Conservation (phyloP, 2,113 vertebrate species). For the Balaeniceps rex region DNA sequence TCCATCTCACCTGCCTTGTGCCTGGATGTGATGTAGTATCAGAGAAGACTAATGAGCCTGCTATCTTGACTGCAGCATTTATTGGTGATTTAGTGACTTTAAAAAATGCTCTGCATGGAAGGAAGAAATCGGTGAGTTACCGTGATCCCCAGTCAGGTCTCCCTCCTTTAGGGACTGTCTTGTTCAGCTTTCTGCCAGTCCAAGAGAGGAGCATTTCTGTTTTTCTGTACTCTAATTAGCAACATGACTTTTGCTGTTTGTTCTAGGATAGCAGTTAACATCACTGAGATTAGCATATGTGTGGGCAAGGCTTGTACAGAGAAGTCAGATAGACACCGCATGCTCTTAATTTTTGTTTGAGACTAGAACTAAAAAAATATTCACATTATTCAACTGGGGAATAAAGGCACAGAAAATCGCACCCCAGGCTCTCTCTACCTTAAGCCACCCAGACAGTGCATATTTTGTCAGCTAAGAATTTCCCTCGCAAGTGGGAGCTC, state of each 20-base stretch:
- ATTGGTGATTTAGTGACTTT: neutral
- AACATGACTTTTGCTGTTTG: neutral
- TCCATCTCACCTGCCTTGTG: neutral
- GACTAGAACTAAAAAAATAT: neutral
- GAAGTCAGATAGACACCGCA: neutral
- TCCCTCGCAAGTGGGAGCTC: neutral
- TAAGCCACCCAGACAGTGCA: neutral
- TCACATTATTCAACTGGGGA: neutral
- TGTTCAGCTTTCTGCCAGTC: neutral
- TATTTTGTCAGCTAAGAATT: neutral
- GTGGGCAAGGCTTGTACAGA: neutral
- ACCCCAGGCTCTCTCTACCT: neutral
- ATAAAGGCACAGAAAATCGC: neutral
- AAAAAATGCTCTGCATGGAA: neutral
- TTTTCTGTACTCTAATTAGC: neutral
- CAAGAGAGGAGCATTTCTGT: neutral
- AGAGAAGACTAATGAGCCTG: neutral
- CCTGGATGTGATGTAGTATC: neutral
- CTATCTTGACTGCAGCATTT: neutral
- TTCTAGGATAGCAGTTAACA: neutral
- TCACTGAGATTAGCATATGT: neutral
- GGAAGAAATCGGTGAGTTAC: neutral
- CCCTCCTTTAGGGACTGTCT: neutral
- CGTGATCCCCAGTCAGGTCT: neutral
- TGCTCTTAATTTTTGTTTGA: neutral